Evolutionary conservation across 2,797 vertebrate genomes (phyloP).

Genomic region (Euthynnus affinis): DNA sequence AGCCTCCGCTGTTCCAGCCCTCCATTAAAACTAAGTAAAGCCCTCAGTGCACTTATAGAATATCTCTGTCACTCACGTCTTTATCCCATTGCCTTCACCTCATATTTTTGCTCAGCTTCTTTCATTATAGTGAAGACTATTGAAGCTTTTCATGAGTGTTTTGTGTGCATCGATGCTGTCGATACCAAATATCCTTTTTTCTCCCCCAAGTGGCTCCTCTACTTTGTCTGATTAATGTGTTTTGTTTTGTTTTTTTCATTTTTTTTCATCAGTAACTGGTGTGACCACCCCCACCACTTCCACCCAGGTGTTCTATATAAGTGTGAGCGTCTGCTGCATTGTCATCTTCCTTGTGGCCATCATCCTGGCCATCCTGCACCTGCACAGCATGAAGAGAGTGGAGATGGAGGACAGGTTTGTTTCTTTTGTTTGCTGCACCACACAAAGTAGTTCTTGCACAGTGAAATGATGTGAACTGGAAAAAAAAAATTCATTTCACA

Average conservation of each 20-base stretch:
- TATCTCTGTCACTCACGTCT: conserved; percentile 12
- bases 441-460: too few species aligned
- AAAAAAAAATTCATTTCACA: too few species aligned
- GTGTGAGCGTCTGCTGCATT: conserved; percentile 98
- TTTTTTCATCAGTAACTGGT: conserved; percentile 88
- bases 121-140: not conserved
- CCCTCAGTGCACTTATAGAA: conserved; percentile 23
- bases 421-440: not conserved
- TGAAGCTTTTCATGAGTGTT: conserved; percentile 6
- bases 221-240: not conserved
- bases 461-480: too few species aligned
- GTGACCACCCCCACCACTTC: conserved; percentile 94
- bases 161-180: not conserved
- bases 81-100: conserved; percentile 9
- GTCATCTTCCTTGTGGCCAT: conserved; percentile 99
- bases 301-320: conserved; percentile 98
- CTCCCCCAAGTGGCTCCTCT: not conserved
- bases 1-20: conserved; percentile 32
- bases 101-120: conserved; percentile 16
- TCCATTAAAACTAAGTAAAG: conserved; percentile 63
- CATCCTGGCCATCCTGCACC: conserved; percentile 96
- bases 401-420: conserved; percentile 98
- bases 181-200: not conserved
- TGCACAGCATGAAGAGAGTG: conserved; percentile 99
- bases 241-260: too few species aligned